Evolutionary conservation across 2,797 vertebrate species (phyloP), one percentile per base, ranked within the genome.

Genomic region (Forpus xanthops): DNA sequence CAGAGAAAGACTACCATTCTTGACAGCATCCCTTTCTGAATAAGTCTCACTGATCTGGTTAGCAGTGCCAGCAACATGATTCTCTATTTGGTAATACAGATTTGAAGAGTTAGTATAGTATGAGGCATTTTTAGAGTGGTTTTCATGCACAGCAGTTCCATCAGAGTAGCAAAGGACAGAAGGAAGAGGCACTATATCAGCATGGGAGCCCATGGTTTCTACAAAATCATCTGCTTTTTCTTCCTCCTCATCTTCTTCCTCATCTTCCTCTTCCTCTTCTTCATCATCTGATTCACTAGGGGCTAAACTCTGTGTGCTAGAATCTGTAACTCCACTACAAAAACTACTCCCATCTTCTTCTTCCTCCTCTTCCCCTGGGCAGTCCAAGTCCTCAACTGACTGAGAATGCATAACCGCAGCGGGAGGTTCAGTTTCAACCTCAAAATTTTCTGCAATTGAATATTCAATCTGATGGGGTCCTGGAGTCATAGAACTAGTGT

Each of bases 201-300:
- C 94, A 31, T 97, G 76, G 95, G 97, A 66, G 8, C 95, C 90
- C 94, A 98, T 74, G 28, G 97, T 97, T 17, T 98, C 98, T 92
- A 98, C 98, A 71, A 98, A 99, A 91, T 98, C 98, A 95, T 98
- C 98, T 30, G 97, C 96, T 97, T 99, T 99, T 88, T 98, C 98
- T 44, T 98, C 98, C 2, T 98, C 98, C 0, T 98, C 98, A 12
- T 98, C 98, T 11, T 98, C 98, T 0, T 98, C 98, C 30, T 98
- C 98, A 31, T 98, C 98, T 33, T 99, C 99, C 0, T 99, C 99
- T 49, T 99, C 99, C 0, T 98, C 98, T 11, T 99, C 98, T 3
- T 99, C 99, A 8, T 99, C 99, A 80, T 99, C 99, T 1, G 99
- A 99, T 96, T 99, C 99, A 25, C 99, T 99, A 91, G 99, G 99